phyloP scores from a whole-genome alignment of 2,113 vertebrate species.

The Labrus mixtus region DNA sequence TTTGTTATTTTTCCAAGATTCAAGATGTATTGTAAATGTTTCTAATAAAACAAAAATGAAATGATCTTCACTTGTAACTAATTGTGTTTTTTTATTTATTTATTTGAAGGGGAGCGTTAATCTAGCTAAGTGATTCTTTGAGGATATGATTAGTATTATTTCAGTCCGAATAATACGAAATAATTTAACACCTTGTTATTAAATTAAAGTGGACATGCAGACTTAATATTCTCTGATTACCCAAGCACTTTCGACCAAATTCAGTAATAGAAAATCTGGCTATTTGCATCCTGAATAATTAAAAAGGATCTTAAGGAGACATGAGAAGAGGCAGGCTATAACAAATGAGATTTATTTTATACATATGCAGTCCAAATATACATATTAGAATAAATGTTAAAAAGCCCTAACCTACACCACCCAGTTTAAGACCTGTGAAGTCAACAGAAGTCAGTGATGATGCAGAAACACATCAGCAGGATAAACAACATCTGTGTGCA shows the following conservation, averaged over 20 bases:
- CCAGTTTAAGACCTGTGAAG: constrained; percentile 66
- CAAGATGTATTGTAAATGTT: constrained; percentile 90
- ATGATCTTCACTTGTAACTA: constrained; percentile 63
- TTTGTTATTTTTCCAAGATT: constrained; percentile 86
- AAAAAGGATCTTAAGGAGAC: constrained; percentile 12
- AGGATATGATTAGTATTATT: constrained; percentile 2
- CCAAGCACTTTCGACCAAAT: neutral
- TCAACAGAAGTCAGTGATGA: constrained; percentile 56
- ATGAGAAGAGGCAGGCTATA: constrained; percentile 53
- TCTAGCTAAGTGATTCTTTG: constrained; percentile 8
- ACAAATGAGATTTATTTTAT: constrained; percentile 78
- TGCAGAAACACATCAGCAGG: constrained; percentile 57
- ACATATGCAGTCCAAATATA: constrained; percentile 79
- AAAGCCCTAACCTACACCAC: constrained; percentile 66
- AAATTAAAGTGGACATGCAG: neutral
- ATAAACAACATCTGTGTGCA: constrained; percentile 60
- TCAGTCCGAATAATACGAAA: constrained; percentile 13
- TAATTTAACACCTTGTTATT: constrained; percentile 7
- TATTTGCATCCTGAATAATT: neutral
- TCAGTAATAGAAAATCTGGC: neutral
- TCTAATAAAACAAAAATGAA: constrained; percentile 88
- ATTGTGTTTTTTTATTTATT: constrained; percentile 12
- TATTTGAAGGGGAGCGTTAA: neutral
- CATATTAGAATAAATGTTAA: constrained; percentile 74
- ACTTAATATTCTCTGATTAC: constrained; percentile 4